A percentile compares a stretch with the other conserved stretches of the same genome.
Conservation (phyloP, 2,888 invertebrate genomes). For the Elysia crispata region DNA sequence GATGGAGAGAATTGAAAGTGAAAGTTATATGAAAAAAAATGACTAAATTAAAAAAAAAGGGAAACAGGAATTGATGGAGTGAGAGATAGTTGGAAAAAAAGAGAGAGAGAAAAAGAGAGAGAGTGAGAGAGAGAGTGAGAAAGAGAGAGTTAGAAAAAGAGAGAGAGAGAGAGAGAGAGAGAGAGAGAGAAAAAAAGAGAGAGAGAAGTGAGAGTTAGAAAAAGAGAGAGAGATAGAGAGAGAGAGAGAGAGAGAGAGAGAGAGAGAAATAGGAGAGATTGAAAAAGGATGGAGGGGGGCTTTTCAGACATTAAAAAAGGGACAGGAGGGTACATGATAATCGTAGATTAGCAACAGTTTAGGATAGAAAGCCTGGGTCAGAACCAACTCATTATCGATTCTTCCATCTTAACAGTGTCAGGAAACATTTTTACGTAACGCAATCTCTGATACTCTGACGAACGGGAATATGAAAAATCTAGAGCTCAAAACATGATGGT, state of each 20-base stretch:
- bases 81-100: not conserved
- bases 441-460: too few relatives aligned
- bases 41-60: not conserved
- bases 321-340: too few relatives aligned
- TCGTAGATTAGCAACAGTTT: too few relatives aligned
- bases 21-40: not conserved
- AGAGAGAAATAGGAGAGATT: not conserved
- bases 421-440: too few relatives aligned
- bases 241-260: not conserved
- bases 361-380: too few relatives aligned
- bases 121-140: not conserved
- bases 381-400: too few relatives aligned
- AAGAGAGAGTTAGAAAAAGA: too few relatives aligned
- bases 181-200: too few relatives aligned
- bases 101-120: slow-evolving; percentile 14
- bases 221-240: slow-evolving; percentile 1
- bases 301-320: not conserved
- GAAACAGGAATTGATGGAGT: not conserved
- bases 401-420: too few relatives aligned
- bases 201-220: not conserved
- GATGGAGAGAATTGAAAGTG: not conserved
- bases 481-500: too few relatives aligned
- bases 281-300: not conserved
- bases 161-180: too few relatives aligned
- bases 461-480: too few relatives aligned